Evolutionary conservation across 2,888 invertebrate species (phyloP).

Genomic region (Margaritifera margaritifera): DNA sequence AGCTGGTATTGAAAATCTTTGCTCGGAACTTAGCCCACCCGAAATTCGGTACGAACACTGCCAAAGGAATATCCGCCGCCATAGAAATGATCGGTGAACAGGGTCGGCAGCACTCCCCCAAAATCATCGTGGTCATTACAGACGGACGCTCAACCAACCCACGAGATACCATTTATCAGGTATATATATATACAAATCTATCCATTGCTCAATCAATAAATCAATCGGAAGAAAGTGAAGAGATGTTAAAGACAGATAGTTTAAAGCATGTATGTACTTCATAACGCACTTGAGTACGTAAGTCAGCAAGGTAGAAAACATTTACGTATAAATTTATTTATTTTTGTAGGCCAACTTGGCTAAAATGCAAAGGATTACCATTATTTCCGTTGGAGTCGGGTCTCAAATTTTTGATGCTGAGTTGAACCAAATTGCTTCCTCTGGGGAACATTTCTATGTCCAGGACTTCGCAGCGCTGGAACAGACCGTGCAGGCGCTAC

Average conservation of each 20-base stretch:
- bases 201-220: background rate
- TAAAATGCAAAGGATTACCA: constrained; percentile 42
- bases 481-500: constrained; percentile 28
- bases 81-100: constrained; percentile 42
- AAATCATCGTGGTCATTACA: constrained; percentile 60
- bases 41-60: constrained; percentile 59
- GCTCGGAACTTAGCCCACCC: constrained; percentile 48
- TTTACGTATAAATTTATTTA: background rate
- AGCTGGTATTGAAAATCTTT: constrained; percentile 46
- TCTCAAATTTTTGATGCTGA: constrained; percentile 48
- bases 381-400: constrained; percentile 54
- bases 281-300: too few species aligned
- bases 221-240: too few species aligned
- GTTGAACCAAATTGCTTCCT: constrained; percentile 42
- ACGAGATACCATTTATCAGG: constrained; percentile 46
- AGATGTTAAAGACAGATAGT: too few species aligned
- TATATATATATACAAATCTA: constrained; percentile 3
- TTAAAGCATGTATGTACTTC: too few species aligned
- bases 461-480: constrained; percentile 30
- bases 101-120: constrained; percentile 51
- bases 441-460: constrained; percentile 25
- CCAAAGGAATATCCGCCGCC: constrained; percentile 44
- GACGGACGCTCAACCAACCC: constrained; percentile 56
- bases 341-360: constrained; percentile 40
- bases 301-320: too few species aligned